phyloP scores from a whole-genome alignment of 2,888 invertebrate genomes.

The Drosophila paramelanica region DNA sequence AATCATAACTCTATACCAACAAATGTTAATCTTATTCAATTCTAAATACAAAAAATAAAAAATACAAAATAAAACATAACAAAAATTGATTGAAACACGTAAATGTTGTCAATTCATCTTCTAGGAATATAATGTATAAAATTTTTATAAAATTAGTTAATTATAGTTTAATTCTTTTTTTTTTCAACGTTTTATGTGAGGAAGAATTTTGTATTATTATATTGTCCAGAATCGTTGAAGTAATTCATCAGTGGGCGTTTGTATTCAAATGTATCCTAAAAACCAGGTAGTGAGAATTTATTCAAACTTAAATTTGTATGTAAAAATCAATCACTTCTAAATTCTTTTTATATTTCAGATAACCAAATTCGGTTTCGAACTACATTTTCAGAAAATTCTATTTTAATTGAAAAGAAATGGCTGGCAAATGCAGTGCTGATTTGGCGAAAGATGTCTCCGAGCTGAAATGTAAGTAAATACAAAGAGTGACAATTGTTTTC shows the following conservation, averaged over 20 bases:
- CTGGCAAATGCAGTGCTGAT: background rate
- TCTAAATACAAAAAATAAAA: constrained; percentile 32
- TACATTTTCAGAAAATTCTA: background rate
- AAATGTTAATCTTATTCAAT: constrained; percentile 60
- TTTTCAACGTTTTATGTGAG: no score
- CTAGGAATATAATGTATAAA: no score
- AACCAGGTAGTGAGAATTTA: background rate
- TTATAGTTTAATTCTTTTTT: no score
- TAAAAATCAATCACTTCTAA: background rate
- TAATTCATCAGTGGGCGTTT: constrained; percentile 57
- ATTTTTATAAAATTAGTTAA: no score
- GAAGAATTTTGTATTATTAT: constrained; percentile 83
- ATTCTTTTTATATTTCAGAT: background rate
- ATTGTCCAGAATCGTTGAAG: no score
- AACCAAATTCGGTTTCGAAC: background rate
- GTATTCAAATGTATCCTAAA: constrained; percentile 3
- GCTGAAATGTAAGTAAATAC: constrained; percentile 37
- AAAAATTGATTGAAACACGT: constrained; percentile 20
- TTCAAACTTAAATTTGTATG: background rate
- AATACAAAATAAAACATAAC: constrained; percentile 14
- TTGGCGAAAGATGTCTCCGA: constrained; percentile 33
- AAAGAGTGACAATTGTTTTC: background rate
- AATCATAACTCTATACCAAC: constrained; percentile 44
- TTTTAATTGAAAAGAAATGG: constrained; percentile 9
- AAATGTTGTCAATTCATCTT: no score